These are phyloP conservation scores for Exaiptasia diaphana DNA, from an alignment of 64 coral and sea anemone genomes.

Conservation along the genomic window DNA sequence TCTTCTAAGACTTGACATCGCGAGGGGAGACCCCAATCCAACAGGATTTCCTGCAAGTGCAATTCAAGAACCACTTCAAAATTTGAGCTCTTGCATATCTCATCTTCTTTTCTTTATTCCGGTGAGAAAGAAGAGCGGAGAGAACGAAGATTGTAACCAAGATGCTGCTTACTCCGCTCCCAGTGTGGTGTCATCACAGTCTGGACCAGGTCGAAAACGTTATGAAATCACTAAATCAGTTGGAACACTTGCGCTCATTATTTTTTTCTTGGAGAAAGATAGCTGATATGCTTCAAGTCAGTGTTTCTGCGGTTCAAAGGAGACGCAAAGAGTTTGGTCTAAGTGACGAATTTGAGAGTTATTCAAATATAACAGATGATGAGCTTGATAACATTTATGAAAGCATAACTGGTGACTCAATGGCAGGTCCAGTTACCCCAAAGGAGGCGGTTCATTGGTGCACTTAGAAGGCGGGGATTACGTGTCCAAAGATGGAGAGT, in stretches of 20 bases:
- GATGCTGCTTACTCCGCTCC: neutral
- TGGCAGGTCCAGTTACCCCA: constrained; percentile 28
- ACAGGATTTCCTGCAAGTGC: neutral
- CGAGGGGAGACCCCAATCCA: neutral
- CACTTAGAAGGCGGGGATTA: constrained; percentile 59
- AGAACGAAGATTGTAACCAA: neutral
- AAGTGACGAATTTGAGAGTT: constrained; percentile 11
- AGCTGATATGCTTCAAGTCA: constrained; percentile 24
- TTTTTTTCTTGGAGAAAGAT: constrained; percentile 72
- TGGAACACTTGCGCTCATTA: constrained; percentile 35
- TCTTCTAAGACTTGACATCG: neutral
- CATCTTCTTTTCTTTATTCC: neutral
- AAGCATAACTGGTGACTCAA: constrained; percentile 13
- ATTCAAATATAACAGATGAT: constrained; percentile 55
- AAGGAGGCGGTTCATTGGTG: constrained; percentile 49
- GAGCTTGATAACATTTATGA: constrained; percentile 52
- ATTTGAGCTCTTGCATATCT: constrained; percentile 12
- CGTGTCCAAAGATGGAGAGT: constrained; percentile 65
- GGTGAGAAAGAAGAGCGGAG: neutral
- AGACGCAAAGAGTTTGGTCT: constrained; percentile 18
- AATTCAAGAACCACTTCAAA: constrained; percentile 18
- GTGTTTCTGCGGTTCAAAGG: constrained; percentile 40
- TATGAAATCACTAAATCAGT: constrained; percentile 26
- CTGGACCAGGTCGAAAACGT: neutral
- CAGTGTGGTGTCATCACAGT: neutral